Evolutionary conservation across 2,797 vertebrate species (phyloP).

Genomic region (Bovichtus variegatus): DNA sequence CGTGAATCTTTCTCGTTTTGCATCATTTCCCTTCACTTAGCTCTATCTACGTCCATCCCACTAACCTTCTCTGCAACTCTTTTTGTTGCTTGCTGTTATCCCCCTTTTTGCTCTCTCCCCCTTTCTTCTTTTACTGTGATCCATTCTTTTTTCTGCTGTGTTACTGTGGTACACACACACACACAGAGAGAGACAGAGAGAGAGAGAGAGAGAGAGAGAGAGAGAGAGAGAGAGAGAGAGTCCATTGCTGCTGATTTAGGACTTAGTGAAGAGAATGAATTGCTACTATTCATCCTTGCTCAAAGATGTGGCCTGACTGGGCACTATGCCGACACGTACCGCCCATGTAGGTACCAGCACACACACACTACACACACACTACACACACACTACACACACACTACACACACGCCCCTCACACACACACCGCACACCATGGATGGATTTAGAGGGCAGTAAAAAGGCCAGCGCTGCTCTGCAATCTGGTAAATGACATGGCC

Average conservation of each 20-base stretch:
- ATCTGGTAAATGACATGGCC: slow-evolving; percentile 78
- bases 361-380: slow-evolving; percentile 23
- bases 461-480: slow-evolving; percentile 60
- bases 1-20: slow-evolving; percentile 2
- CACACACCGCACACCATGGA: slow-evolving; percentile 20
- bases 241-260: slow-evolving; percentile 55
- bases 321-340: slow-evolving; percentile 29
- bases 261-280: slow-evolving; percentile 57
- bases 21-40: background rate
- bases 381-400: background rate
- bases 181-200: background rate
- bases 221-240: background rate
- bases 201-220: background rate
- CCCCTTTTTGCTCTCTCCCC: background rate
- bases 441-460: slow-evolving; percentile 75
- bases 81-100: background rate
- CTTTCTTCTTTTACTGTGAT: slow-evolving; percentile 7
- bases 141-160: background rate
- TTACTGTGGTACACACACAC: too few relatives aligned
- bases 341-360: slow-evolving; percentile 28
- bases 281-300: slow-evolving; percentile 58
- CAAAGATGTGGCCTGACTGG: slow-evolving; percentile 51
- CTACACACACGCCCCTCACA: slow-evolving; percentile 12
- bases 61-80: background rate
- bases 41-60: background rate